phyloP scores from a whole-genome alignment of 2,888 invertebrate species.

The Xestia rhomboidea region DNA sequence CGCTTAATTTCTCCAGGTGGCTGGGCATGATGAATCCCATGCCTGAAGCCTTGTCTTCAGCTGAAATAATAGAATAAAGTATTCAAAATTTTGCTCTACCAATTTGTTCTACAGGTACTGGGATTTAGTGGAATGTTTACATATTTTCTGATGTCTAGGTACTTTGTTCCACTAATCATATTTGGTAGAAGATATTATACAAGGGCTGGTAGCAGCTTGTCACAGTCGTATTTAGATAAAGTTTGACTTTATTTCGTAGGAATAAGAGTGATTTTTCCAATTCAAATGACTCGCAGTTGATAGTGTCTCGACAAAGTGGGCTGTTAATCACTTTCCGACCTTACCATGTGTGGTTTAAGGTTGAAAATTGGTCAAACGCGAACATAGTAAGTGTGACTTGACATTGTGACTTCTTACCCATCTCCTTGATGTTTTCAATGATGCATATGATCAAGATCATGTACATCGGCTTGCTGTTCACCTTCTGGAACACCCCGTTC shows the following conservation, averaged over 20 bases:
- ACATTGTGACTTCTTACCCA: constrained; percentile 20
- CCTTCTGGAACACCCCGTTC: constrained; percentile 49
- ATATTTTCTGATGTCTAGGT: neutral
- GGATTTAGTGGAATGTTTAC: neutral
- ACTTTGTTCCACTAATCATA: neutral
- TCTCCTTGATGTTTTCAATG: constrained; percentile 52
- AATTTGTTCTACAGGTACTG: neutral
- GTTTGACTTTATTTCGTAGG: neutral
- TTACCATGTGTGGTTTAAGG: rapidly evolving
- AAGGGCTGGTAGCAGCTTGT: neutral
- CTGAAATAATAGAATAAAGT: constrained; percentile 13
- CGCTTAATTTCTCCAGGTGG: constrained; percentile 33
- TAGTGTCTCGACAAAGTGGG: neutral
- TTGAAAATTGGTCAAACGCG: neutral
- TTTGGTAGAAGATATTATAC: neutral
- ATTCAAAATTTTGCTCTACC: neutral
- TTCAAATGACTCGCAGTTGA: neutral
- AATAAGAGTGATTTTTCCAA: neutral
- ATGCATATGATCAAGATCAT: constrained; percentile 55
- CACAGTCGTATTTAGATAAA: neutral
- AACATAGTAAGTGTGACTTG: too few relatives aligned
- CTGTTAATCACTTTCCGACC: neutral
- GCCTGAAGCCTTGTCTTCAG: constrained; percentile 15
- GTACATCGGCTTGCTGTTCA: constrained; percentile 54
- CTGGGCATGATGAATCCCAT: constrained; percentile 16